Base-by-base conservation (phyloP, 2,888 invertebrate species). In the Epistrophe grossulariae region DNA sequence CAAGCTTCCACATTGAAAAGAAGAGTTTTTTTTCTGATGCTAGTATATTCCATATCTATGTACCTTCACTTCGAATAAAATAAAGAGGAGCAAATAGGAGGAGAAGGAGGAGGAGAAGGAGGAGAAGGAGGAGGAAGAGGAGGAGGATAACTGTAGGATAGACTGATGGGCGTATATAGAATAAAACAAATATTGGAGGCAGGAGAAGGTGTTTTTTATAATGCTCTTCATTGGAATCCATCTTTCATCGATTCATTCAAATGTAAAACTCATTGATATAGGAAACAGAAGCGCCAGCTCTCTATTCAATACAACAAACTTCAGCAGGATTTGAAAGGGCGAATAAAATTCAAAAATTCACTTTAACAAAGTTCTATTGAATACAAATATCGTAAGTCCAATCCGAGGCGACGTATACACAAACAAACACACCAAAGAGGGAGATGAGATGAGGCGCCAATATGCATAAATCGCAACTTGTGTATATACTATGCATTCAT, bases 181-280 rank as follows among this genome's bases (percentile, higher is more conserved):
- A 62, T 40, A 62, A 38, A 62, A 62, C 43, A 24, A 62, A 40
- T 43, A 15, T 24, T 24, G 40, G 10, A 24, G 24, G 43, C 62
- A 9, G 17, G 4, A 76, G 28, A 19, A 57, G 55, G 52, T 19
- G 57, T 68, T 70, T 77, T 24, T 66, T 81, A 43, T 35, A 74
- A 62, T 70, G 64, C 81, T 31, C 70, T 52, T 71, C 60, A 73
- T 45, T 28, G 68, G 79, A 76, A 79, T 71, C 84, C 79, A 77
- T 77, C 52, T 77, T 77, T 84, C 55, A 80, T 80, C 68, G 84
- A 80, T 80, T 77, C 80, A 80, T 70, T 80, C 68, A 35, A 77
- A 80, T 80, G 84, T 84, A 43, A 79, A 84, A 79, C 79, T 73
- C 82, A 45, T 68, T 78, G 50, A 77, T 64, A 77, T 57, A 78